phyloP scores from a whole-genome alignment of 1,140 invertebrate species.

The Ectropis grisescens region DNA sequence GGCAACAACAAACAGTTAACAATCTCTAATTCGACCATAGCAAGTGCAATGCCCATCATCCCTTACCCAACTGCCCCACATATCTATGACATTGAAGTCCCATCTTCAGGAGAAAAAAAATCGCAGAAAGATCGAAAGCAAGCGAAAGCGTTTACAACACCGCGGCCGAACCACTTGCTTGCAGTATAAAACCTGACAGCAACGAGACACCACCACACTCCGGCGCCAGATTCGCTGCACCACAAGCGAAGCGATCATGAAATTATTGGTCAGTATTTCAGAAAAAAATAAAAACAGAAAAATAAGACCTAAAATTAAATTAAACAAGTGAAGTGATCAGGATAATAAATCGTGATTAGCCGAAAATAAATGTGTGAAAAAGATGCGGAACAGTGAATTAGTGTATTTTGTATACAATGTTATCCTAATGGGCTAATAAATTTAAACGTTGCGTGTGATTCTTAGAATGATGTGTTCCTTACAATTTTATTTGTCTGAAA shows the following conservation, averaged over 20 bases:
- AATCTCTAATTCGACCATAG: too few species aligned
- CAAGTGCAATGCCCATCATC: too few species aligned
- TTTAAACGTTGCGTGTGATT: too few species aligned
- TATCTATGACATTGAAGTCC: too few species aligned
- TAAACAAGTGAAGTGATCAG: too few species aligned
- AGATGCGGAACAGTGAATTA: conserved; percentile 2
- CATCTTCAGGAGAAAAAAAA: too few species aligned
- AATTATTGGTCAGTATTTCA: conserved; percentile 53
- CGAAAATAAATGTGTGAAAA: conserved; percentile 5
- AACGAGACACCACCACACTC: conserved; percentile 35
- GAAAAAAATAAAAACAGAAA: conserved; percentile 11
- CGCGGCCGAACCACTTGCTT: conserved; percentile 41
- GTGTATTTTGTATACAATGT: neutral
- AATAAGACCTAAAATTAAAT: conserved; percentile 1
- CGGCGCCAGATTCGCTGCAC: conserved; percentile 53
- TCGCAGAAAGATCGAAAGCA: conserved; percentile 19
- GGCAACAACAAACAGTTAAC: too few species aligned
- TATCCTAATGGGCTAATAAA: conserved; percentile 3
- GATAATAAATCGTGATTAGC: too few species aligned
- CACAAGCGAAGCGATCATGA: conserved; percentile 58
- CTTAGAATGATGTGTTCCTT: too few species aligned
- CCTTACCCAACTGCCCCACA: too few species aligned
- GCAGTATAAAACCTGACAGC: conserved; percentile 49
- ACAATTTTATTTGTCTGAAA: too few species aligned
- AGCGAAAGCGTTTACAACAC: conserved; percentile 61